Conservation (phyloP, 2,888 invertebrate species). For the Salticus scenicus region DNA sequence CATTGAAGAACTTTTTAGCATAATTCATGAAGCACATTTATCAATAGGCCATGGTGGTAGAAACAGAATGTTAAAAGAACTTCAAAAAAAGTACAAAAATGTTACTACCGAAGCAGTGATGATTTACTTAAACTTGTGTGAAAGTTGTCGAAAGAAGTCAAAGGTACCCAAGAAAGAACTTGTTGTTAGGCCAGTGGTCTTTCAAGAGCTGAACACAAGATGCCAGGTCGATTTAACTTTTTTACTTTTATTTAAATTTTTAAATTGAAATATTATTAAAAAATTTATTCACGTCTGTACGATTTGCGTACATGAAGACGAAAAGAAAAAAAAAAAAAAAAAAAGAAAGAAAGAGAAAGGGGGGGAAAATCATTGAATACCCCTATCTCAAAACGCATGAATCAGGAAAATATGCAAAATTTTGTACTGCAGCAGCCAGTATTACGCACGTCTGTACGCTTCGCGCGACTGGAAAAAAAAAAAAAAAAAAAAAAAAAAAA, state of each 20-base stretch:
- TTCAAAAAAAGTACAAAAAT: conserved; percentile 24
- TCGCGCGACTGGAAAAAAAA: too few species aligned
- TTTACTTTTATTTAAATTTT: conserved; percentile 30
- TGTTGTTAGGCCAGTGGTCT: conserved; percentile 29
- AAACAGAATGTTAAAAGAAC: conserved; percentile 22
- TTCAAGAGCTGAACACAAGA: conserved; percentile 34
- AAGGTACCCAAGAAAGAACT: conserved; percentile 37
- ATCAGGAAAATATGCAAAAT: too few species aligned
- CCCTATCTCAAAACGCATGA: too few species aligned
- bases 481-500: too few species aligned
- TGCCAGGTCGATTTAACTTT: conserved; percentile 71
- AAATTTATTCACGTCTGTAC: not conserved
- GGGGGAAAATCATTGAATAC: not conserved
- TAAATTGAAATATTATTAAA: not conserved
- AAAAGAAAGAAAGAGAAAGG: not conserved
- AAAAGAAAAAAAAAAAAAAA: too few species aligned
- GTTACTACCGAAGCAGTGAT: conserved; percentile 26
- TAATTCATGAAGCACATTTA: conserved; percentile 31
- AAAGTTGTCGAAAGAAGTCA: conserved; percentile 20
- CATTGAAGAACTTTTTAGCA: conserved; percentile 28
- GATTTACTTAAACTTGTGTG: conserved; percentile 41
- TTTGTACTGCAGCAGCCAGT: too few species aligned
- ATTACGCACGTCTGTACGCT: too few species aligned
- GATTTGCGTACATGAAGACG: not conserved
- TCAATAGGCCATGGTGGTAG: conserved; percentile 40